A percentile compares a stretch with the other conserved stretches of the same genome.
Evolutionary conservation across 2,888 invertebrate species (phyloP).

Genomic region (Myathropa florea): DNA sequence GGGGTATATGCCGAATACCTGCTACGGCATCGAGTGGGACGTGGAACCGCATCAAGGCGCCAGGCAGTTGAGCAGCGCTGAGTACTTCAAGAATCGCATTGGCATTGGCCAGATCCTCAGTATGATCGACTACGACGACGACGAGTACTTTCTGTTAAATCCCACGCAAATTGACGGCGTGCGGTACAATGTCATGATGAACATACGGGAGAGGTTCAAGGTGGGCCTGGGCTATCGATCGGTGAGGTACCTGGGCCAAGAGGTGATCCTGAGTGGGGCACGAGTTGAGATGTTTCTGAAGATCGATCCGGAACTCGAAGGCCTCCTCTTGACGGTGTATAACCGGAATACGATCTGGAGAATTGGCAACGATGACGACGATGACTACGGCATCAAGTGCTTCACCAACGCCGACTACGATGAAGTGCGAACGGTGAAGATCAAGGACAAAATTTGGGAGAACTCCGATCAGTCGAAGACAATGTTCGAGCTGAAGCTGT

Average conservation of each 20-base stretch:
- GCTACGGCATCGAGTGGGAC: conserved; percentile 75
- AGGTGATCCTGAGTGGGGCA: conserved; percentile 33
- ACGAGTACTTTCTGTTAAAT: conserved; percentile 70
- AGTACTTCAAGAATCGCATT: conserved; percentile 74
- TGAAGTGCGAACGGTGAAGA: conserved; percentile 81
- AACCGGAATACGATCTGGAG: conserved; percentile 83
- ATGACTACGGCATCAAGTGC: conserved; percentile 83
- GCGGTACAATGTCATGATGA: conserved; percentile 72
- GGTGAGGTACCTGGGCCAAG: conserved; percentile 71
- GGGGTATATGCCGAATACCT: conserved; percentile 74
- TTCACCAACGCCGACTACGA: conserved; percentile 83
- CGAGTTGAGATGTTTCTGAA: conserved; percentile 74
- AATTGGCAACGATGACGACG: conserved; percentile 65
- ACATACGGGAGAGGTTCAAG: conserved; percentile 68
- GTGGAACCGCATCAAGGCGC: conserved; percentile 66
- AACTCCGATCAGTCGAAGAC: conserved; percentile 73
- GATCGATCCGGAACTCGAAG: conserved; percentile 63
- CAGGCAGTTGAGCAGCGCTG: conserved; percentile 60
- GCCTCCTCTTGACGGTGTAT: conserved; percentile 82
- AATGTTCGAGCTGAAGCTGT: conserved; percentile 82
- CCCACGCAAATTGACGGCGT: conserved; percentile 42
- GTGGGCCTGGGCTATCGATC: conserved; percentile 37
- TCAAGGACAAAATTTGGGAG: conserved; percentile 79
- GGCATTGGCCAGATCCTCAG: conserved; percentile 68
- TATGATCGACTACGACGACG: conserved; percentile 55